Conservation (phyloP, 2,113 vertebrate genomes). For the Antechinus flavipes region DNA sequence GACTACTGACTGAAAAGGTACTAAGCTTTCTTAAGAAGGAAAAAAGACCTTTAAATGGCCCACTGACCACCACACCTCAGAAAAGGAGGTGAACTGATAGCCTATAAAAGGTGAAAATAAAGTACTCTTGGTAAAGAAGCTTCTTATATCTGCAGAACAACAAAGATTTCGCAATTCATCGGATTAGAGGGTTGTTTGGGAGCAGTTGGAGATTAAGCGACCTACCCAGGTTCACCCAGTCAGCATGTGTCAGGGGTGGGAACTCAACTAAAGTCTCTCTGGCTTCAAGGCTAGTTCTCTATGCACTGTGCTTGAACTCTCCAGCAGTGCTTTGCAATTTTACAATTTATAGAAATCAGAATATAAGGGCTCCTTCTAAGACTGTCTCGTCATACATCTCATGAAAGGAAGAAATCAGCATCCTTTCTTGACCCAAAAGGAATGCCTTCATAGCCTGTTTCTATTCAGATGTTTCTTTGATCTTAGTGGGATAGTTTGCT, state of each 20-base stretch:
- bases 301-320: background rate
- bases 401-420: constrained; percentile 34
- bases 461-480: constrained; percentile 49
- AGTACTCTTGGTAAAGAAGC: background rate
- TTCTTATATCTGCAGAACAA: background rate
- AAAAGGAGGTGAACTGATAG: background rate
- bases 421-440: constrained; percentile 52
- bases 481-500: constrained; percentile 42
- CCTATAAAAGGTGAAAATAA: background rate
- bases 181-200: background rate
- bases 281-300: background rate
- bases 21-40: background rate
- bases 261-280: background rate
- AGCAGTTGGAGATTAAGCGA: background rate
- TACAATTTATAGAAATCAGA: background rate
- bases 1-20: background rate
- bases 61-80: background rate
- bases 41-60: background rate
- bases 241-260: background rate
- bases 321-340: background rate
- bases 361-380: background rate
- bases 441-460: constrained; percentile 41
- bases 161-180: background rate
- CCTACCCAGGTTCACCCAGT: background rate
- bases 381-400: background rate